These are phyloP conservation scores for Drosophila cardini DNA, from an alignment of 1,140 invertebrate genomes.

Conservation along the genomic window DNA sequence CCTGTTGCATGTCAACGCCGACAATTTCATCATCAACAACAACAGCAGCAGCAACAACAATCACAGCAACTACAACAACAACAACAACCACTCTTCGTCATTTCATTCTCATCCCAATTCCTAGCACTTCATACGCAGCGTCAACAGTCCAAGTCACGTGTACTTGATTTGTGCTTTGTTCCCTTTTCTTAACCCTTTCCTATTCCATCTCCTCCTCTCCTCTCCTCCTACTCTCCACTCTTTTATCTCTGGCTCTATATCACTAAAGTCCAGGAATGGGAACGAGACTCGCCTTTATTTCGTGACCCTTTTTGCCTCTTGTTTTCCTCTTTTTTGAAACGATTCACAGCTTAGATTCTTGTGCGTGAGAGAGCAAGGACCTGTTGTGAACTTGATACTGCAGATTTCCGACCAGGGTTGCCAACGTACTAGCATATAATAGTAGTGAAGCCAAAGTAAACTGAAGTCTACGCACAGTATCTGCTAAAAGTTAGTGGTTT, in stretches of 20 bases:
- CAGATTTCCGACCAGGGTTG: conserved; percentile 32
- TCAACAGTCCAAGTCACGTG: conserved; percentile 68
- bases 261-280: conserved; percentile 22
- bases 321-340: conserved; percentile 12
- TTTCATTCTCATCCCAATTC: conserved; percentile 8
- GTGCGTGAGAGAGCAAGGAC: conserved; percentile 76
- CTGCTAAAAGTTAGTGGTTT: not conserved
- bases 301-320: conserved; percentile 68
- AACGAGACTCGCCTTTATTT: conserved; percentile 44
- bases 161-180: conserved; percentile 79
- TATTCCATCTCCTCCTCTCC: not conserved
- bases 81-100: conserved; percentile 16
- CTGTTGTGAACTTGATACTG: conserved; percentile 76
- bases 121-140: conserved; percentile 47
- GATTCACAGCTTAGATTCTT: conserved; percentile 30
- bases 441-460: too few relatives aligned
- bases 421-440: not conserved
- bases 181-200: not conserved
- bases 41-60: not conserved
- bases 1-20: conserved; percentile 80
- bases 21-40: conserved; percentile 75
- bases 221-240: conserved; percentile 8
- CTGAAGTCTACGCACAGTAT: not conserved
- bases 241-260: conserved; percentile 75
- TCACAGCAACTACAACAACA: not conserved